Conservation (phyloP, 2,113 vertebrate species). For the Alethe castanea region DNA sequence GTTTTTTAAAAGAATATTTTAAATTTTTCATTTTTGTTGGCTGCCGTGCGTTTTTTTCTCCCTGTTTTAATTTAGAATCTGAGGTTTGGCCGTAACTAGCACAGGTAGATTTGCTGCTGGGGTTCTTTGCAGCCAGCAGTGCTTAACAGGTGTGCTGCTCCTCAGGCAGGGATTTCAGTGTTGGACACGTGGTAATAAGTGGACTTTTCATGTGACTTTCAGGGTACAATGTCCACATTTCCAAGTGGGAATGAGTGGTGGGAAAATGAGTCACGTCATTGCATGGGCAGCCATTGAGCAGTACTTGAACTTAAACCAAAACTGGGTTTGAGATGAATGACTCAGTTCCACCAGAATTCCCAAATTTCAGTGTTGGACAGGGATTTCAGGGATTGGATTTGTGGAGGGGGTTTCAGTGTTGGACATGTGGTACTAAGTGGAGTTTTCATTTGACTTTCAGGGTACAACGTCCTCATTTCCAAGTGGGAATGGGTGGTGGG, state of each 20-base stretch:
- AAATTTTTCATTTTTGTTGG: neutral
- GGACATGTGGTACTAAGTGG: neutral
- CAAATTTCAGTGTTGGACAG: no score
- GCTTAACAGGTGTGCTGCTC: neutral
- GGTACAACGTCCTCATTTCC: neutral
- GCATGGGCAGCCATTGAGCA: accelerated
- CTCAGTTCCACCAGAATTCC: neutral
- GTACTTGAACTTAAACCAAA: neutral
- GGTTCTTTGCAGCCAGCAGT: no score
- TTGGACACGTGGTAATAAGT: neutral
- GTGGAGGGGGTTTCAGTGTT: neutral
- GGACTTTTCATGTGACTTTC: neutral
- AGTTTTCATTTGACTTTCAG: neutral
- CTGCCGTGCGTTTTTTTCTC: accelerated
- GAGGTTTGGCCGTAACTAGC: neutral
- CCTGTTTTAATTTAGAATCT: neutral
- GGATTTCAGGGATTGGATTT: no score
- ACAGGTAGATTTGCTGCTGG: neutral
- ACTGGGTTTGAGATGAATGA: neutral
- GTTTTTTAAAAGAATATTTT: neutral
- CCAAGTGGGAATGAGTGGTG: neutral
- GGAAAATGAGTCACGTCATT: neutral
- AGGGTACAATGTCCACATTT: neutral
- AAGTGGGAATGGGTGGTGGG: neutral
- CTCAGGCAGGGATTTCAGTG: neutral